Base-by-base conservation (phyloP, 2,888 invertebrate species). In the Cryptocephalus moraei region DNA sequence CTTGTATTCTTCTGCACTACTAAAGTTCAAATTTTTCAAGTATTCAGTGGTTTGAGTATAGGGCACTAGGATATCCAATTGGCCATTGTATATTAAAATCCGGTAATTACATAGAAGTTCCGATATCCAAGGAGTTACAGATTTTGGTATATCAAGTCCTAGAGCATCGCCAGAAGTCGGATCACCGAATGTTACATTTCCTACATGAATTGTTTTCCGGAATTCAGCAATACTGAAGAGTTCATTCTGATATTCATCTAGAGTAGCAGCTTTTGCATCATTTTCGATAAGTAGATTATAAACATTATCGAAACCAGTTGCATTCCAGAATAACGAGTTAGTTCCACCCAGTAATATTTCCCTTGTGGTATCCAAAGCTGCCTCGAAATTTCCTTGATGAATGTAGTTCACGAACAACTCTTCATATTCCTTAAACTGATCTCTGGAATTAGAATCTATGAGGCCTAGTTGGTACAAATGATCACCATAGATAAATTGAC, bases 1-100 rank as follows among this genome's bases (percentile, higher is more conserved):
- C 57, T 76, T 78, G 64, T 86, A 90, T 1, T 76, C 73, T 0
- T 73, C 73, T 0, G 80, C 70, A 0, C 77, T 79, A n/a, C 71
- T 74, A 72, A 88, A 90, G 33, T 82, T 75, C 3, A 90, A 71
- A 22, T 79, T 74, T 50, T 76, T 73, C 31, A 92, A 68, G 66
- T 85, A 90, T 61, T 83, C 84, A 31, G 84, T 77, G 0, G 91
- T 91, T 41, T 86, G 63, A 0, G 90, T 87, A 68, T 89, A 88
- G 0, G 90, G 88, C 0, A 91, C 86, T 52, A 91, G 88, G 9
- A 93, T 82, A 65, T 94, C 93, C 52, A 93, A 66, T 64, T 93
- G 92, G 0, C 93, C 93, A 11, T 8, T 22, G 6, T 44, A 50
- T 10, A 50, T 39, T n/a, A 50, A 38, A 9, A 90, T 78, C 65